Conservation (phyloP, 2,797 vertebrate species). For the Premnoplex brunnescens region DNA sequence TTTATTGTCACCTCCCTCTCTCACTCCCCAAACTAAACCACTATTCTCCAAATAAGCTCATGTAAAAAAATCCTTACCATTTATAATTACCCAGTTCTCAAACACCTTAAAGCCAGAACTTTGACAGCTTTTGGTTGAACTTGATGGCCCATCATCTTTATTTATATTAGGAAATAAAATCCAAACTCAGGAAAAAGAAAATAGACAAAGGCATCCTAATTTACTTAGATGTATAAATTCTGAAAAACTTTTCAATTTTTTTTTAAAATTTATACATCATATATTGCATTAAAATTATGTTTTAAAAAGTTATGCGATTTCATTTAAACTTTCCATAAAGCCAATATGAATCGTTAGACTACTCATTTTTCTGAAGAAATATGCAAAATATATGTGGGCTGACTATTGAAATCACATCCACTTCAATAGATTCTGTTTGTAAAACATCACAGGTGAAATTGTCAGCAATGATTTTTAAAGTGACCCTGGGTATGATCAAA, state of each 20-base stretch:
- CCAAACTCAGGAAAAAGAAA: neutral
- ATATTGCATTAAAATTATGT: neutral
- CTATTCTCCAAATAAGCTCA: neutral
- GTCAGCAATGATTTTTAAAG: neutral
- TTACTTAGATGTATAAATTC: neutral
- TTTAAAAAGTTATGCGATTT: neutral
- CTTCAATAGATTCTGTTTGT: neutral
- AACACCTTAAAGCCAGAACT: neutral
- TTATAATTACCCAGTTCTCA: neutral
- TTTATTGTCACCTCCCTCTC: neutral
- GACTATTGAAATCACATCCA: neutral
- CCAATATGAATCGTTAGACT: neutral
- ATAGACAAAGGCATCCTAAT: neutral
- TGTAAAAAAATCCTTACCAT: neutral
- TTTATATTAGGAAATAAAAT: neutral
- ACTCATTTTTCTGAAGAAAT: neutral
- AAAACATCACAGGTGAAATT: neutral
- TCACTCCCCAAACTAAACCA: neutral
- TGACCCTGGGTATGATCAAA: neutral
- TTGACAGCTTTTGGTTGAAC: neutral
- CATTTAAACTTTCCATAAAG: neutral
- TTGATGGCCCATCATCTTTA: neutral
- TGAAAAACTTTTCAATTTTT: neutral
- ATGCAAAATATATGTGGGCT: accelerated
- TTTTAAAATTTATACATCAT: neutral